Base-by-base conservation (phyloP, 2,113 vertebrate genomes). In the Cinclus mexicanus region DNA sequence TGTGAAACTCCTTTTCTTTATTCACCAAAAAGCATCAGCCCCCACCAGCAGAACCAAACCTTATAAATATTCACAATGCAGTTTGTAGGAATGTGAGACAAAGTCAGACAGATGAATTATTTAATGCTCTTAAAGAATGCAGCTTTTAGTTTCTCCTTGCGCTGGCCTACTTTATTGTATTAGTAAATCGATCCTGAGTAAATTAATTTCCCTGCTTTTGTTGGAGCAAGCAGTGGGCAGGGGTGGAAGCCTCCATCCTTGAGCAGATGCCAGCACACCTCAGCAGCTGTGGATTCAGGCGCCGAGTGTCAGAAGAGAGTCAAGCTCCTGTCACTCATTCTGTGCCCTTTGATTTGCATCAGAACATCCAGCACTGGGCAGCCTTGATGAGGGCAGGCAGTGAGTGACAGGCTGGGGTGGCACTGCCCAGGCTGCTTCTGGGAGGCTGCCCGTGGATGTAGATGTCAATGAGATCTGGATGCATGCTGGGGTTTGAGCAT, bases 21-120 rank as follows among this genome's bases (percentile, higher is more conserved):
- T 21, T 10, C 63, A 79, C 16, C 14, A 4, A 23, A 44, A 35
- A 72, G 49, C 65, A 90, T 3, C 74, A 65, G 77, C 52, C 53
- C 60, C 90, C 75, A 52, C 80, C 67, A 83, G 75, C 93, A 50
- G 41, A 57, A 84, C 77, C 7, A 5, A 59, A 6, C 67, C 86
- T 92, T 68, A 95, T 94, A 83, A 96, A 96, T 94, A 96, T 95
- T 95, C 86, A 61, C 65, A 41, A 7, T 20, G 41, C 85, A 50
- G 87, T 87, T 87, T 50, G 87, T 75, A 87, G 93, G 71, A 81
- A 87, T 49, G 75, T 22, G 87, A 95, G 87, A 79, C 84, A 52
- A 88, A 96, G 94, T 83, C 93, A 95, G 96, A 78, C 60, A n/a
- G 80, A 93, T 96, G 85, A 96, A 96, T 97, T 95, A 96, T 97